Evolutionary conservation across 2,113 vertebrate genomes (phyloP).

Genomic region (Zosterops borbonicus): DNA sequence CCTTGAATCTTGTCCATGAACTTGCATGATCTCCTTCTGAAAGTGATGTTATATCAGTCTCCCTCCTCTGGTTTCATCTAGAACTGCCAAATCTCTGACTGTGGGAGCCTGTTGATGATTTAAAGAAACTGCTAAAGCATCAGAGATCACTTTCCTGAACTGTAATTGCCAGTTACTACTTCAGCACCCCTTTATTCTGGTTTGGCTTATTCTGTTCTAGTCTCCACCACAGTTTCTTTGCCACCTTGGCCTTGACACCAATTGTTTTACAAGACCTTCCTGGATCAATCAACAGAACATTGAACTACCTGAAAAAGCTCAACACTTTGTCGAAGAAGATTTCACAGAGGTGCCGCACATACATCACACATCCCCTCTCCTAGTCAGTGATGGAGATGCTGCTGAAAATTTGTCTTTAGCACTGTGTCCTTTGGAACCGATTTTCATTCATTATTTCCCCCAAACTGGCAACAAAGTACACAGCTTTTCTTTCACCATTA

Average conservation of each 20-base stretch:
- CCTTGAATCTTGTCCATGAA: not conserved
- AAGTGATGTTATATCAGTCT: not conserved
- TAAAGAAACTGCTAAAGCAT: not conserved
- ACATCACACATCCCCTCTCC: not conserved
- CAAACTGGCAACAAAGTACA: not conserved
- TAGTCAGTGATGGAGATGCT: not conserved
- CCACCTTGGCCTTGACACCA: not conserved
- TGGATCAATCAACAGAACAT: not conserved
- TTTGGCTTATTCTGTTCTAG: not conserved
- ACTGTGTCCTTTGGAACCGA: rapidly evolving
- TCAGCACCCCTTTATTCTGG: not conserved
- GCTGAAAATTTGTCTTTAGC: not conserved
- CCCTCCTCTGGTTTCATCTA: not conserved
- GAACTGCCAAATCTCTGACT: not conserved
- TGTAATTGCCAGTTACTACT: not conserved
- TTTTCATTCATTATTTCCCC: not conserved
- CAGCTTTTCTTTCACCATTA: not conserved
- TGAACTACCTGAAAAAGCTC: not conserved
- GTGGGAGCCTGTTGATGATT: not conserved
- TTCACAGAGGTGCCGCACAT: not conserved
- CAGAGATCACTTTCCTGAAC: not conserved
- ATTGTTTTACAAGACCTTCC: not conserved
- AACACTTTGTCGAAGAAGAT: not conserved
- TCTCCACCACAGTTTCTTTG: not conserved
- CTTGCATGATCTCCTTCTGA: not conserved